These are phyloP conservation scores for Maniola hyperantus DNA, from an alignment of 2,888 invertebrate species.

Conservation along the genomic window DNA sequence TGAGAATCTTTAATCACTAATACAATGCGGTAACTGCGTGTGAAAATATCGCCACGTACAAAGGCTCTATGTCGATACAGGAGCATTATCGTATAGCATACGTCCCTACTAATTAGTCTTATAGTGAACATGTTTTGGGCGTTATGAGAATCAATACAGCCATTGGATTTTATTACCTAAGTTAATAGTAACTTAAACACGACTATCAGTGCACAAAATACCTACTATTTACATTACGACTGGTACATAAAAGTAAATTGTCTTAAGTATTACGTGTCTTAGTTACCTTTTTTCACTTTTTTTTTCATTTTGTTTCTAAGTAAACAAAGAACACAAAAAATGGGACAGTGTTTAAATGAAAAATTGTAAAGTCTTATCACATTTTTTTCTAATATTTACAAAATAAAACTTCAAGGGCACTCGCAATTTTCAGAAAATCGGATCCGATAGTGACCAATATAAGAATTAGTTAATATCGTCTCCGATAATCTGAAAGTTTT, in stretches of 20 bases:
- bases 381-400: slow-evolving; percentile 63
- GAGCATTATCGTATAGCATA: slow-evolving; percentile 51
- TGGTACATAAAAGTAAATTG: slow-evolving; percentile 56
- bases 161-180: slow-evolving; percentile 66
- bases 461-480: no score
- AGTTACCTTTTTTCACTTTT: slow-evolving; percentile 31
- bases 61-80: slow-evolving; percentile 12
- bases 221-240: slow-evolving; percentile 71
- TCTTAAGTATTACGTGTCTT: slow-evolving; percentile 45
- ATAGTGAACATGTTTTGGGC: slow-evolving; percentile 47
- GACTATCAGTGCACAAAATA: slow-evolving; percentile 77
- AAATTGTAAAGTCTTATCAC: slow-evolving; percentile 50
- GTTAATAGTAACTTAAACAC: slow-evolving; percentile 66
- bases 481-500: background rate
- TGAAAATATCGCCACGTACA: background rate
- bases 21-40: background rate
- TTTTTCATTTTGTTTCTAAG: slow-evolving; percentile 35
- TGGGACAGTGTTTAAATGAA: slow-evolving; percentile 50
- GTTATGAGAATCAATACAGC: slow-evolving; percentile 68
- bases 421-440: slow-evolving; percentile 10
- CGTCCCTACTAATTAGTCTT: slow-evolving; percentile 55
- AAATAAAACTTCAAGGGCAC: slow-evolving; percentile 18
- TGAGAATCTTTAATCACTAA: no score
- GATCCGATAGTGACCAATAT: no score
- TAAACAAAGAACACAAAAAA: slow-evolving; percentile 66